phyloP scores from a whole-genome alignment of 2,888 invertebrate species.

The Agonopterix subpropinquella region DNA sequence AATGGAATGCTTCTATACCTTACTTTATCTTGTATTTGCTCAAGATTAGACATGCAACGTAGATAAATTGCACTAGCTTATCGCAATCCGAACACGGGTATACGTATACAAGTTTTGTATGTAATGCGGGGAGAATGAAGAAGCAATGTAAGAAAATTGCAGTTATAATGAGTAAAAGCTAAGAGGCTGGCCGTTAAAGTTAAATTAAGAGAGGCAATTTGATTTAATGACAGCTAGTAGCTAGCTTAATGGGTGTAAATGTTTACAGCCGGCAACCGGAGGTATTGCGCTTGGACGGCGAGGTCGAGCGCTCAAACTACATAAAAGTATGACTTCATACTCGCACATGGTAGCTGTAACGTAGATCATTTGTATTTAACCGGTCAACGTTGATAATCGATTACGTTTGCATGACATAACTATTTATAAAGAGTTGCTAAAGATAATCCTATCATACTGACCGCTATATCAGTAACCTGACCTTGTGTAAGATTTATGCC shows the following conservation, averaged over 20 bases:
- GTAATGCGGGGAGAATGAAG: conserved; percentile 18
- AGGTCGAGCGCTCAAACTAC: conserved; percentile 25
- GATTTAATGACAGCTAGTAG: conserved; percentile 38
- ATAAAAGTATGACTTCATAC: conserved; percentile 38
- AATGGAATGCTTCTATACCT: conserved; percentile 28
- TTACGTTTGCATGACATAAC: background rate
- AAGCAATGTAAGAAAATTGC: conserved; percentile 42
- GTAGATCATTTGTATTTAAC: conserved; percentile 8
- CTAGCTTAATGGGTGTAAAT: conserved; percentile 35
- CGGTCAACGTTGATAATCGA: background rate
- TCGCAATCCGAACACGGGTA: conserved; percentile 11
- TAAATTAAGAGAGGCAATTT: conserved; percentile 44
- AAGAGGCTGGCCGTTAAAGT: conserved; percentile 32
- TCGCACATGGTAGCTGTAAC: conserved; percentile 22
- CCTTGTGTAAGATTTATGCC: background rate
- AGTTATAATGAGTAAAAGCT: conserved; percentile 36
- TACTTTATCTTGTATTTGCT: conserved; percentile 18
- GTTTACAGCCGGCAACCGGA: conserved; percentile 17
- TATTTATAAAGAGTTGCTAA: background rate
- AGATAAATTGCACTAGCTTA: conserved; percentile 24
- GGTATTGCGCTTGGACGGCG: conserved; percentile 21
- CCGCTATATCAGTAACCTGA: background rate
- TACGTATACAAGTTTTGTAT: conserved; percentile 9
- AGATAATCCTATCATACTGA: background rate
- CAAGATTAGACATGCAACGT: conserved; percentile 23